These are phyloP conservation scores for Butorides virescens DNA, from an alignment of 2,113 vertebrate species.

Conservation along the genomic window DNA sequence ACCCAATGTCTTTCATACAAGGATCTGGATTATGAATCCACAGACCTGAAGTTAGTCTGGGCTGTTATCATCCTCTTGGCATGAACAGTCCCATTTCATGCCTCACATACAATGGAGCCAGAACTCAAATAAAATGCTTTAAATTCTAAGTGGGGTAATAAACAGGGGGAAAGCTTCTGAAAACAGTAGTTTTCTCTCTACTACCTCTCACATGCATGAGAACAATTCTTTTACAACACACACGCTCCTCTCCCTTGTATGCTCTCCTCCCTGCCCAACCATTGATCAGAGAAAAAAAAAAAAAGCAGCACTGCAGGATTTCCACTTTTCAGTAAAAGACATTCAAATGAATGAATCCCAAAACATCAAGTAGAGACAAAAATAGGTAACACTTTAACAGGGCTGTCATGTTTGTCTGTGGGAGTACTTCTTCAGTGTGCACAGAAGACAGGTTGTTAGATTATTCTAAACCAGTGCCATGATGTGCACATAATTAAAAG, in stretches of 20 bases:
- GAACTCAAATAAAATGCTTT: background rate
- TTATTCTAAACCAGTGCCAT: background rate
- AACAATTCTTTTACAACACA: background rate
- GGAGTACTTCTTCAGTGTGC: background rate
- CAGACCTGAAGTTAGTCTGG: background rate
- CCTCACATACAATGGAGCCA: background rate
- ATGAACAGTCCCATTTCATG: background rate
- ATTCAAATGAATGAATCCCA: background rate
- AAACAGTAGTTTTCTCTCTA: background rate
- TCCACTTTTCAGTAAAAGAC: background rate
- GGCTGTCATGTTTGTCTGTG: background rate
- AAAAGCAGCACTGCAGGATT: background rate
- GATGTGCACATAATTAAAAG: background rate
- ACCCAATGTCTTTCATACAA: background rate
- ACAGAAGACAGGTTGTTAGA: background rate
- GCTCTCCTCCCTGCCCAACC: background rate
- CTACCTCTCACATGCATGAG: background rate
- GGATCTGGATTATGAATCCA: background rate
- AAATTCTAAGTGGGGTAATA: background rate
- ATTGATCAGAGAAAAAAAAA: background rate
- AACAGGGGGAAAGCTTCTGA: background rate
- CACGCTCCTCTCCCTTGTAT: rapidly evolving
- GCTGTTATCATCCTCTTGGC: background rate
- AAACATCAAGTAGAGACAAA: background rate
- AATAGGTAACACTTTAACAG: background rate